Percentiles rank a stretch among this genome's conserved stretches.
Conservation (phyloP, 2,888 invertebrate species). For the Eretmocerus hayati region DNA sequence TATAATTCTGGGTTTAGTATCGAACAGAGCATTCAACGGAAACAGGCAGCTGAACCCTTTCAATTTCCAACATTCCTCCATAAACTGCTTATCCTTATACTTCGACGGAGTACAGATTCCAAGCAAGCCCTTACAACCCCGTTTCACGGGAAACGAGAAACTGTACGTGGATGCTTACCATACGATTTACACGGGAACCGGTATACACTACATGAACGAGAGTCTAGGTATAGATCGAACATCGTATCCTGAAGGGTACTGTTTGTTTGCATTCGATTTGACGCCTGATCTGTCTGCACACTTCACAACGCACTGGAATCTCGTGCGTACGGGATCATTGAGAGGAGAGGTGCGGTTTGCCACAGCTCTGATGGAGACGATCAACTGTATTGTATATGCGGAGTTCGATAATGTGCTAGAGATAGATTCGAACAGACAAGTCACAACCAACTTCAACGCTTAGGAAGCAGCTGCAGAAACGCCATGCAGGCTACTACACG, state of each 20-base stretch:
- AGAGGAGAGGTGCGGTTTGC: too few species aligned
- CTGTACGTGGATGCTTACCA: too few species aligned
- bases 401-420: background rate
- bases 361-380: background rate
- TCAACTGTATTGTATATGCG: too few species aligned
- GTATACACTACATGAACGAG: slow-evolving; percentile 24
- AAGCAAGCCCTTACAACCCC: background rate
- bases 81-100: background rate
- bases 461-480: too few species aligned
- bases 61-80: background rate
- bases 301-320: slow-evolving; percentile 11
- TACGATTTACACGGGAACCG: slow-evolving; percentile 22
- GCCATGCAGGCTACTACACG: too few species aligned
- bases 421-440: background rate
- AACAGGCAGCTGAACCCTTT: too few species aligned
- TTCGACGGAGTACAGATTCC: background rate
- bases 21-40: too few species aligned
- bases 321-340: slow-evolving; percentile 12
- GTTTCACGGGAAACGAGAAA: background rate
- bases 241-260: slow-evolving; percentile 17
- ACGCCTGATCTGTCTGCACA: background rate
- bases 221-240: slow-evolving; percentile 22
- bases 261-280: too few species aligned
- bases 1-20: too few species aligned
- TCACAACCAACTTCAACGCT: too few species aligned